Percentiles rank a stretch among this genome's conserved stretches.
Conservation (phyloP, 2,888 invertebrate genomes). For the Callyntrura guangdongensis region DNA sequence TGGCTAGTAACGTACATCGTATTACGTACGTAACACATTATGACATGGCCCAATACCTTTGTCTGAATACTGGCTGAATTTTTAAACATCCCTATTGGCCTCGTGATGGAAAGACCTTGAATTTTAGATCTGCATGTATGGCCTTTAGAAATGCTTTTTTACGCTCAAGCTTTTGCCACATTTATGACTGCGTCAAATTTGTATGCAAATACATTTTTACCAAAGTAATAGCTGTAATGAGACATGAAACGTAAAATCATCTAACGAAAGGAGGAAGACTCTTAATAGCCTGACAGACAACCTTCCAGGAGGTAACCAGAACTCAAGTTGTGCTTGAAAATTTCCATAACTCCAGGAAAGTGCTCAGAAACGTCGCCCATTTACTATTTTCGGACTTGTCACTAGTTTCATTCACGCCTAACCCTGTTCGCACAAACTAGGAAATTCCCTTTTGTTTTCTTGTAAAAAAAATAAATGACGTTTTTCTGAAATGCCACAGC, state of each 20-base stretch:
- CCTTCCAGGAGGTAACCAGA: neutral
- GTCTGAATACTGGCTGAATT: neutral
- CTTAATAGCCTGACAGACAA: neutral
- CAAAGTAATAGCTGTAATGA: neutral
- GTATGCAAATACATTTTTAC: neutral
- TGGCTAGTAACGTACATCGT: neutral
- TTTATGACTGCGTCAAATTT: neutral
- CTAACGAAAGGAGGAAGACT: slow-evolving; percentile 2
- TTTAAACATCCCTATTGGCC: too few relatives aligned
- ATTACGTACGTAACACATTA: neutral
- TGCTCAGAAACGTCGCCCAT: slow-evolving; percentile 6
- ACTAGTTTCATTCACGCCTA: neutral
- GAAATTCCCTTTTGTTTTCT: neutral
- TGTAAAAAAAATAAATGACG: neutral
- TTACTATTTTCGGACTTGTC: slow-evolving; percentile 21
- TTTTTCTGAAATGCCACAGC: too few relatives aligned
- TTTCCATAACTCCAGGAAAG: slow-evolving; percentile 31
- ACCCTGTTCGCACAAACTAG: neutral
- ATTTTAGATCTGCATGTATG: neutral
- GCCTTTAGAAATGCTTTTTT: neutral
- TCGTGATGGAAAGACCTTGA: neutral
- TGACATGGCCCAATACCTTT: neutral
- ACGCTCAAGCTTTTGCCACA: neutral
- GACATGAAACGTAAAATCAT: too few relatives aligned
- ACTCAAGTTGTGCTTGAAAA: slow-evolving; percentile 2